Conservation (phyloP, 53 echinoderm and acorn worm species). For the Actinopyga echinites region DNA sequence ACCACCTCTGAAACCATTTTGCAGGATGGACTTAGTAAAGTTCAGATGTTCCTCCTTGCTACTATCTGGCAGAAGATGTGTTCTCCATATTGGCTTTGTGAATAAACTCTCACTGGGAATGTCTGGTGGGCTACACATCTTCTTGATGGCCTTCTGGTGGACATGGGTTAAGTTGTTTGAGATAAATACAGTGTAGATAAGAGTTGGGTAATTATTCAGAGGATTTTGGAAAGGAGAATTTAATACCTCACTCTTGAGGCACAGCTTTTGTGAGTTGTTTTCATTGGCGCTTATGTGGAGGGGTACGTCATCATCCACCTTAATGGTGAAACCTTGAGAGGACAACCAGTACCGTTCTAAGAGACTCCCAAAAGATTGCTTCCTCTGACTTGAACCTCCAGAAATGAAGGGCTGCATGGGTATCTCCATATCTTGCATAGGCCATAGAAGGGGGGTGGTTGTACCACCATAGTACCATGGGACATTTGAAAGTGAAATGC, state of each 20-base stretch:
- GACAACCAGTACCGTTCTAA: slow-evolving; percentile 92
- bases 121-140: slow-evolving; percentile 57
- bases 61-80: background rate
- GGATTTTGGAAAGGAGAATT: slow-evolving; percentile 78
- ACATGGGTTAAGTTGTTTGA: slow-evolving; percentile 58
- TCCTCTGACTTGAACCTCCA: slow-evolving; percentile 46
- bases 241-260: slow-evolving; percentile 69
- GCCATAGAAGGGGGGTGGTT: slow-evolving; percentile 66
- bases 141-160: slow-evolving; percentile 62
- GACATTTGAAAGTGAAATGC: slow-evolving; percentile 54
- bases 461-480: slow-evolving; percentile 90
- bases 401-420: slow-evolving; percentile 88
- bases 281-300: slow-evolving; percentile 79
- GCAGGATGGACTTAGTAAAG: background rate
- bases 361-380: slow-evolving; percentile 66
- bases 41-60: background rate
- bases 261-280: slow-evolving; percentile 59
- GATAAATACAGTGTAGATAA: slow-evolving; percentile 77
- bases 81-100: slow-evolving; percentile 73
- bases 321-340: slow-evolving; percentile 72
- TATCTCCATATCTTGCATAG: slow-evolving; percentile 71
- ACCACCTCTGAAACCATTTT: background rate
- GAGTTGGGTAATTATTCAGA: slow-evolving; percentile 48
- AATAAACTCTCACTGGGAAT: slow-evolving; percentile 77
- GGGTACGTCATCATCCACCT: slow-evolving; percentile 76